Evolutionary conservation across 2,888 invertebrate species (phyloP).

Genomic region (Ectemnius cavifrons): DNA sequence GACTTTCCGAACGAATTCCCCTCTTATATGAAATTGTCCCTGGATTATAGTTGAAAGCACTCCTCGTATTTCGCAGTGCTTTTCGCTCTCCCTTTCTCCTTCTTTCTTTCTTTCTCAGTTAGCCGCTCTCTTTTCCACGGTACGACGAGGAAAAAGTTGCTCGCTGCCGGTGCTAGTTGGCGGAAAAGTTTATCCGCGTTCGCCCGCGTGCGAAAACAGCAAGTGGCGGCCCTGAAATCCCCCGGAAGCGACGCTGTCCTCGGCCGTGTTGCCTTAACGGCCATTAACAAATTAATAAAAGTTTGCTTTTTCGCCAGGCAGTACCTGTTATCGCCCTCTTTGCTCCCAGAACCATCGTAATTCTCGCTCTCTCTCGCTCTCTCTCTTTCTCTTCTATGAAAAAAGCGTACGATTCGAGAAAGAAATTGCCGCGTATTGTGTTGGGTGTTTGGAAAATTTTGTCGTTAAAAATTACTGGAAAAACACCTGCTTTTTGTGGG

Average conservation of each 20-base stretch:
- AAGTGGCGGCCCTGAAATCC: not conserved
- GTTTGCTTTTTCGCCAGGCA: not conserved
- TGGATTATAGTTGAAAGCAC: too few relatives aligned
- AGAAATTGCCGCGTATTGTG: too few relatives aligned
- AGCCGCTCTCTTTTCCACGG: slow-evolving; percentile 21
- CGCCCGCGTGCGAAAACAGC: not conserved
- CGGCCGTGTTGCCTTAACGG: not conserved
- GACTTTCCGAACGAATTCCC: too few relatives aligned
- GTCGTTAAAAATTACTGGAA: too few relatives aligned
- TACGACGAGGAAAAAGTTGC: slow-evolving; percentile 54
- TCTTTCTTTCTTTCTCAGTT: not conserved
- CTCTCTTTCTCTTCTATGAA: too few relatives aligned
- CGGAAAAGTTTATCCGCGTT: not conserved
- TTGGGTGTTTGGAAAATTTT: too few relatives aligned
- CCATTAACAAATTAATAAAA: slow-evolving; percentile 7
- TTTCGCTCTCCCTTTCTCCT: slow-evolving; percentile 18
- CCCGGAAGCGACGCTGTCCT: not conserved
- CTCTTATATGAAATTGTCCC: too few relatives aligned
- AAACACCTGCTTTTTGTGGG: too few relatives aligned
- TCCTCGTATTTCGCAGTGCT: not conserved
- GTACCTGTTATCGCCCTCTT: not conserved
- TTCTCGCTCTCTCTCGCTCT: too few relatives aligned
- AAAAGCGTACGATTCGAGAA: too few relatives aligned
- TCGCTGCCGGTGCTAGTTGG: slow-evolving; percentile 7
- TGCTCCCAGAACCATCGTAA: too few relatives aligned